phyloP scores from a whole-genome alignment of 2,888 invertebrate species.

The Eustalomyia histrio region DNA sequence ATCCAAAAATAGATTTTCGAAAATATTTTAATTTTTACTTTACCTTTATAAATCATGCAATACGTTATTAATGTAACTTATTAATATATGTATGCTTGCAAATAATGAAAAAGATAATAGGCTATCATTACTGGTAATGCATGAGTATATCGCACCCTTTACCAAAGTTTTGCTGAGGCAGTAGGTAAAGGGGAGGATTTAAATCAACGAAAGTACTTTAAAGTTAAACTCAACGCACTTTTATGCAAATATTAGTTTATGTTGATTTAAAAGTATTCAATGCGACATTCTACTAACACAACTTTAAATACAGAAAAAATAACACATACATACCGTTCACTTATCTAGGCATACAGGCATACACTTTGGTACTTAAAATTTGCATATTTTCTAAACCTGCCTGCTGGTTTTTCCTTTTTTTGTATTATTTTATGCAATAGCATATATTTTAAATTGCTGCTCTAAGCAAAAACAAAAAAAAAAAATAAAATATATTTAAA shows the following conservation, averaged over 20 bases:
- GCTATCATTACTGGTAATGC: too few species aligned
- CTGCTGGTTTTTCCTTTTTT: neutral
- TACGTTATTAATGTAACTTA: too few species aligned
- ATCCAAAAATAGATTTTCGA: too few species aligned
- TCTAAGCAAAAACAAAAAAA: neutral
- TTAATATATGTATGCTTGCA: too few species aligned
- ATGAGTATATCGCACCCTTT: too few species aligned
- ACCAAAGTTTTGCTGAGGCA: too few species aligned
- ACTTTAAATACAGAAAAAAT: neutral
- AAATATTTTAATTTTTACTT: too few species aligned
- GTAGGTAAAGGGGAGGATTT: neutral
- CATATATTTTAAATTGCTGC: neutral
- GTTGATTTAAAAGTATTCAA: constrained; percentile 22
- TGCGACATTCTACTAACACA: constrained; percentile 3
- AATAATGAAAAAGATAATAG: too few species aligned
- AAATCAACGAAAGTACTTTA: neutral
- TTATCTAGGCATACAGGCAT: too few species aligned
- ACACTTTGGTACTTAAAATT: neutral
- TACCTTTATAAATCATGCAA: too few species aligned
- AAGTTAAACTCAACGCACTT: constrained; percentile 1
- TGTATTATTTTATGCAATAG: neutral
- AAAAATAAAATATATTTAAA: neutral
- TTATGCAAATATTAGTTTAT: constrained; percentile 35
- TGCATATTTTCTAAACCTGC: neutral
- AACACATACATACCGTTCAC: too few species aligned